Evolutionary conservation across 64 coral and sea anemone genomes (phyloP).

Genomic region (Stylophora pistillata): DNA sequence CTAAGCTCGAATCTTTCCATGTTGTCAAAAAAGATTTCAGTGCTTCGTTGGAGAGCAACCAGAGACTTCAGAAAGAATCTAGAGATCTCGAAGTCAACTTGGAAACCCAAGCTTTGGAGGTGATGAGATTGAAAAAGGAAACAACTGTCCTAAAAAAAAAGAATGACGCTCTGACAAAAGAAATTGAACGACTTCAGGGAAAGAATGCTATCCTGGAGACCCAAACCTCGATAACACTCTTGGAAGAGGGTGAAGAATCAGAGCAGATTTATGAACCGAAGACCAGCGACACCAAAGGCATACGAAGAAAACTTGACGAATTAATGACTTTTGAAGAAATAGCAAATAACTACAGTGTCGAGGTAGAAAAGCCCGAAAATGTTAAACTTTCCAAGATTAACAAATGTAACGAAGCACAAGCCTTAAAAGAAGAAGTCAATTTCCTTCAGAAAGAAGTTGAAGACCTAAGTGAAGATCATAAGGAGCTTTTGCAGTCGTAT

Average conservation of each 20-base stretch:
- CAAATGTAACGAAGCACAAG: neutral
- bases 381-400: neutral
- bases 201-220: neutral
- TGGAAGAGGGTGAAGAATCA: neutral
- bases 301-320: neutral
- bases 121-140: constrained; percentile 36
- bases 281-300: neutral
- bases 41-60: neutral
- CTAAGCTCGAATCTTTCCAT: constrained; percentile 26
- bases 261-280: neutral
- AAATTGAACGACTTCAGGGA: constrained; percentile 6
- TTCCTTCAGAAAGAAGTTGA: constrained; percentile 47
- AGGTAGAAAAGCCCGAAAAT: neutral
- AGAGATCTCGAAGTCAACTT: constrained; percentile 16
- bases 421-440: constrained; percentile 18
- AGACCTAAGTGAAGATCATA: constrained; percentile 35
- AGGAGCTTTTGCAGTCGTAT: constrained; percentile 22
- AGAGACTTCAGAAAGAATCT: neutral
- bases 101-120: constrained; percentile 23
- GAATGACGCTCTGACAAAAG: constrained; percentile 4
- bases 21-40: neutral
- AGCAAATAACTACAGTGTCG: neutral
- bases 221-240: neutral
- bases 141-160: neutral
- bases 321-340: neutral